Evolutionary conservation across 2,888 invertebrate genomes (phyloP).

Genomic region (Cosmia pyralina): DNA sequence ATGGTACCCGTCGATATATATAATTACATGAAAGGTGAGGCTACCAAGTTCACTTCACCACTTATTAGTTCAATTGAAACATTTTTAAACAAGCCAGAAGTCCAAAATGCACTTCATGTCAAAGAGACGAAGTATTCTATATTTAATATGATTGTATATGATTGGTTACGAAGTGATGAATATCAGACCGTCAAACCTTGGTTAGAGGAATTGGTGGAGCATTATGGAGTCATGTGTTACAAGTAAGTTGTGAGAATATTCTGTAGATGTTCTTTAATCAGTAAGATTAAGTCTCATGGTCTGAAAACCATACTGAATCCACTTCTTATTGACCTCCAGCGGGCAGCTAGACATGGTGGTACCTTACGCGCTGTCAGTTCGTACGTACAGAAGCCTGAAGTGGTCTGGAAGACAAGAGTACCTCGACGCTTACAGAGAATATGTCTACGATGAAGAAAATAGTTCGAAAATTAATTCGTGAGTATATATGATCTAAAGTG

Average conservation of each 20-base stretch:
- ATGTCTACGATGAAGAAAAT: constrained; percentile 23
- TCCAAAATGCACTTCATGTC: constrained; percentile 16
- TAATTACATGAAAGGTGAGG: constrained; percentile 12
- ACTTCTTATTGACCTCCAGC: not conserved
- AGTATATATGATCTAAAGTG: not conserved
- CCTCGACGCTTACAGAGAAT: constrained; percentile 13
- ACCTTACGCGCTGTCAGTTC: constrained; percentile 19
- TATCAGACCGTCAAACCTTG: constrained; percentile 20
- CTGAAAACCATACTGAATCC: not conserved
- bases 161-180: not conserved
- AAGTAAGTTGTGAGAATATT: constrained; percentile 8
- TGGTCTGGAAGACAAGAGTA: constrained; percentile 21
- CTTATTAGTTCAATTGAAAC: constrained; percentile 5
- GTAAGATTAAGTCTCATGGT: not conserved
- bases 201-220: constrained; percentile 57
- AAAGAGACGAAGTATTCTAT: not conserved
- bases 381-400: constrained; percentile 12
- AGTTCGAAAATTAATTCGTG: constrained; percentile 9
- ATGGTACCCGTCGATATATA: constrained; percentile 5
- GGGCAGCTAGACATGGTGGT: constrained; percentile 19
- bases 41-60: not conserved
- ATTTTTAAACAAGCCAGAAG: constrained; percentile 18
- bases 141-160: not conserved
- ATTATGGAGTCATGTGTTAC: constrained; percentile 62
- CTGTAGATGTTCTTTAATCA: not conserved